A percentile compares a stretch with the other conserved stretches of the same genome.
Conservation (phyloP, 2,888 invertebrate genomes). For the Zelleria hepariella region DNA sequence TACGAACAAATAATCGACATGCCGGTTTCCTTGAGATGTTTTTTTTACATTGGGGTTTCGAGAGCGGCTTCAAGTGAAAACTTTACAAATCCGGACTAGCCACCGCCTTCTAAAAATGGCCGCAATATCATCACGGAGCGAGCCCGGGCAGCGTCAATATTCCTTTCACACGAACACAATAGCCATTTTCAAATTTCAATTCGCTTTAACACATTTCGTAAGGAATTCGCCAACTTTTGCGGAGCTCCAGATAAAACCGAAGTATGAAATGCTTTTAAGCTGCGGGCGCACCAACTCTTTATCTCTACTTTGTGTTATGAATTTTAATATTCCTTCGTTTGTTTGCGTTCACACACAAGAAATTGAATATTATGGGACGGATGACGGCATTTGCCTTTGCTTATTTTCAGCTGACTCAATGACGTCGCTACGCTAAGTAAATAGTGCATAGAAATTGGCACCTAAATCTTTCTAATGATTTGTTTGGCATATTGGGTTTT, state of each 20-base stretch:
- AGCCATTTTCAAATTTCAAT: background rate
- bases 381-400: too few relatives aligned
- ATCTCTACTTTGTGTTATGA: background rate
- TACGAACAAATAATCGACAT: too few relatives aligned
- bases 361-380: background rate
- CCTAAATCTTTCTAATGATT: too few relatives aligned
- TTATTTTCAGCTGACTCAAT: too few relatives aligned
- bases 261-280: background rate
- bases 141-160: background rate
- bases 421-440: too few relatives aligned
- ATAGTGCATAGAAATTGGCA: too few relatives aligned
- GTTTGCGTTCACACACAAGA: background rate
- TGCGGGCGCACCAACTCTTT: background rate
- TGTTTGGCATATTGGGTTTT: too few relatives aligned
- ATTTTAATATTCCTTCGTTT: background rate
- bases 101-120: background rate
- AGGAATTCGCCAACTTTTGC: background rate
- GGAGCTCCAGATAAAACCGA: background rate
- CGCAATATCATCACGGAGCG: background rate
- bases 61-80: too few relatives aligned
- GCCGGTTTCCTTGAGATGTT: too few relatives aligned
- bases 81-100: background rate
- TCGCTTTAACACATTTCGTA: background rate
- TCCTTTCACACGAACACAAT: background rate
- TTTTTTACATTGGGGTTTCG: too few relatives aligned